Percentiles rank a stretch among this genome's conserved stretches.
Conservation (phyloP, 2,797 vertebrate species). For the Spatula clypeata region DNA sequence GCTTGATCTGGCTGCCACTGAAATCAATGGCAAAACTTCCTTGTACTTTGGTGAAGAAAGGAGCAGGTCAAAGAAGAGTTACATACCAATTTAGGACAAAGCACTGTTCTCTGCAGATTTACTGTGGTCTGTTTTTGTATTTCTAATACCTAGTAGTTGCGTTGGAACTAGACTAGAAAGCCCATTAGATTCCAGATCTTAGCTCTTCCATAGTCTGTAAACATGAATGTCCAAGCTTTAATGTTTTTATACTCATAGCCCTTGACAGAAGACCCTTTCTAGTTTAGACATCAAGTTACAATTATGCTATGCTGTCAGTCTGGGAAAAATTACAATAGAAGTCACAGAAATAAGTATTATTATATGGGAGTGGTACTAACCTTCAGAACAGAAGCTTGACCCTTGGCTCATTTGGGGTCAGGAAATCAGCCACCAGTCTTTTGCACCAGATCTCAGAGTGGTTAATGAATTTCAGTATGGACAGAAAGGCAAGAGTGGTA, state of each 20-base stretch:
- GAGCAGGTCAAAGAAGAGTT: conserved; percentile 9
- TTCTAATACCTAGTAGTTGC: neutral
- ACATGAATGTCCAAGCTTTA: neutral
- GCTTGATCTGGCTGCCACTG: conserved; percentile 43
- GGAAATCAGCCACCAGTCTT: neutral
- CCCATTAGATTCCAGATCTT: neutral
- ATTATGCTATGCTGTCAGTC: neutral
- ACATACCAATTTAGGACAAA: neutral
- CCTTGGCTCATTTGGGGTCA: fast-evolving
- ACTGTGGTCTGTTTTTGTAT: neutral
- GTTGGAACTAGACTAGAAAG: neutral
- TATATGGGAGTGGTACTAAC: neutral
- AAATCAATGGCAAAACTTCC: conserved; percentile 64
- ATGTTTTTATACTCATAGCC: neutral
- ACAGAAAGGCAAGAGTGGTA: neutral
- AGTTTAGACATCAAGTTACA: neutral
- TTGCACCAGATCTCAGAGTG: neutral
- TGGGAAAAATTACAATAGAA: neutral
- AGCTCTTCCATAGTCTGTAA: neutral
- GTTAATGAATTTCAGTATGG: neutral
- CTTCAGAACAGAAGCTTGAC: neutral
- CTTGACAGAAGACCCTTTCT: neutral
- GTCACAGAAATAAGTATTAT: neutral
- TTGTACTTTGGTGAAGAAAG: neutral
- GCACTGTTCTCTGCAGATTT: neutral